Base-by-base conservation (phyloP, 1,140 invertebrate species). In the Chelonus insularis region DNA sequence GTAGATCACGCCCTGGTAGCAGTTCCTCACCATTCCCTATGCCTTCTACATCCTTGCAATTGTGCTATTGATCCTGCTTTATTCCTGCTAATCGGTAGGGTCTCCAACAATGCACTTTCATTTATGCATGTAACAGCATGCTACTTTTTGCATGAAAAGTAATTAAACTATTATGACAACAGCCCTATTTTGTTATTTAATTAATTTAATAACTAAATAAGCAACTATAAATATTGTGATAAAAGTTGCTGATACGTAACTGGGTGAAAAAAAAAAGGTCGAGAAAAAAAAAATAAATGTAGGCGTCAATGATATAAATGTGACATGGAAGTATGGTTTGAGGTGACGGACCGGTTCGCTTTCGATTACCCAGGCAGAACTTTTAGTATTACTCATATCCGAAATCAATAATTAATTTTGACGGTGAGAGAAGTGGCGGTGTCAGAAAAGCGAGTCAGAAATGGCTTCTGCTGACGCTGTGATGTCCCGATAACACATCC, bases 331-430 rank as follows among this genome's bases (percentile, higher is more conserved):
- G n/a, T 0, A 21, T 48, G 60, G 62, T 43, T 37, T 54, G 62
- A 59, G 62, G 54, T 51, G 69, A 66, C 64, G 67, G 65, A 62
- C 37, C 67, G 70, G 69, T 63, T 70, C 63, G 70, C 68, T 68
- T 72, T 63, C 72, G 70, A 72, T 75, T 74, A 70, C 70, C 21
- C 32, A 39, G 41, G 41, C 18, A 7, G 8, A 50, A 50, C 58
- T 64, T 63, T 62, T 69, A 29, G 68, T 70, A 74, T 69, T 25
- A 68, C 66, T 58, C 68, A 67, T 77, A 78, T 78, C 75, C 74
- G 75, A 77, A 78, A 78, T 78, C 76, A 75, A 78, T 78, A 78
- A 78, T 78, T 78, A 78, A 78, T 78, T 78, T 76, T 66, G 69
- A 57, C 57, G 63, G 63, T 36, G 50, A 39, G 47, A 25, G 63